Evolutionary conservation across 2,888 invertebrate species (phyloP), one percentile per base, ranked within the genome.

Genomic region (Pristionchus maxplancki): DNA sequence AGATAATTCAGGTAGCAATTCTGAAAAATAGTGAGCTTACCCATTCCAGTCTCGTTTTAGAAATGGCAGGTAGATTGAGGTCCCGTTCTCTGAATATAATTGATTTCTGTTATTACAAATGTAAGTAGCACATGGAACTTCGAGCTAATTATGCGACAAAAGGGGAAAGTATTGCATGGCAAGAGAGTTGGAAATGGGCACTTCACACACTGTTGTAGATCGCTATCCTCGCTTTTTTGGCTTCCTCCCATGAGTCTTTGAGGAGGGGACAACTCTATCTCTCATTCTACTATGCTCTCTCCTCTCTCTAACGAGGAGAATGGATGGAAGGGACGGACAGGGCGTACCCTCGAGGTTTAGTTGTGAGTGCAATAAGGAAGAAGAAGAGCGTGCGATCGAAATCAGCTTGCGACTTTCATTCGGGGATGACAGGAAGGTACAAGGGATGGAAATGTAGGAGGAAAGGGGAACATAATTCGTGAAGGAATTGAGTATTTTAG

Each of bases 181-280:
- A 71, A 71, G 71, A 9, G 20, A 34, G 34, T 28, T 31, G 31
- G 71, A 31, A 71, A 31, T 34, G 71, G 31, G 71, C 37, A 71
- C 71, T 71, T 71, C 71, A 37, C 71, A 71, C 71, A 71, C 37
- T 24, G 37, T 71, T 58, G 71, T 71, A 71, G 71, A 71, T 71
- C 34, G 37, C 37, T 34, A 71, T 71, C 71, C 71, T 37, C 71
- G 1, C 71, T 71, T 40, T 71, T n/a, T 71, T 34, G 17, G 31
- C 67, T 67, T 31, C 31, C 34, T 11, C 67, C 17, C 31, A 11
- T 9, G 58, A 37, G 37, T 34, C 71, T 37, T 37, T 37, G 31
- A 37, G 15, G 37, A 34, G 17, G 37, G 9, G 31, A 64, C 13
- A 31, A 67, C 37, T 37, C n/a, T n/a, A n/a, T 44, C 71, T 71